phyloP scores from a whole-genome alignment of 2,888 invertebrate species.

The Autographa pulchrina region DNA sequence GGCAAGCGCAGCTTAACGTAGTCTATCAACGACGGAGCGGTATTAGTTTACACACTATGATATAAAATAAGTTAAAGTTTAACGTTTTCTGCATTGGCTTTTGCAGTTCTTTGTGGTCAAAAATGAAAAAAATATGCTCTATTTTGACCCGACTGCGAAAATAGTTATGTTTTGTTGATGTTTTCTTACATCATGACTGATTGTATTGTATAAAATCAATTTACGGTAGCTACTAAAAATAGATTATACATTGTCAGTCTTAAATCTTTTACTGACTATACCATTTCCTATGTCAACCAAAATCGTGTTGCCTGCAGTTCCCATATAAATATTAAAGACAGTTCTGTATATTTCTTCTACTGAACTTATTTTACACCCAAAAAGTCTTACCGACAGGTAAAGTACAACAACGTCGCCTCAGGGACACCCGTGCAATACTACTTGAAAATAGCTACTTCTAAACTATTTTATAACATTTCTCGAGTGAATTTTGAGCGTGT shows the following conservation, averaged over 20 bases:
- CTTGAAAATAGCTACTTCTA: slow-evolving; percentile 11
- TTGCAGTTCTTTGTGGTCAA: background rate
- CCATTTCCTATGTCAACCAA: too few species aligned
- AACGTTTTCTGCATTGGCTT: background rate
- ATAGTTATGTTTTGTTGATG: too few species aligned
- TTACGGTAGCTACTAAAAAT: too few species aligned
- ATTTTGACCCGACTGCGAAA: too few species aligned
- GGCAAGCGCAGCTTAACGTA: background rate
- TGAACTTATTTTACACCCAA: background rate
- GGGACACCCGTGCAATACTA: slow-evolving; percentile 13
- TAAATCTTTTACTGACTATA: too few species aligned
- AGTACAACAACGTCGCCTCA: slow-evolving; percentile 5
- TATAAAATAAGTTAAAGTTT: too few species aligned
- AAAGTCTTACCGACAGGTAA: background rate
- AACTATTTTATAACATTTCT: slow-evolving; percentile 11
- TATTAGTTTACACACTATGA: background rate
- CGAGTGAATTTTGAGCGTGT: slow-evolving; percentile 11
- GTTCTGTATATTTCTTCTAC: background rate
- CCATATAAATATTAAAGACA: too few species aligned
- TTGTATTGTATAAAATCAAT: too few species aligned
- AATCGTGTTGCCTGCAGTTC: too few species aligned
- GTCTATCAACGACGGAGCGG: background rate
- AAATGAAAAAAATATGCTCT: too few species aligned
- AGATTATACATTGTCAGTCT: too few species aligned
- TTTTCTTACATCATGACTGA: too few species aligned